phyloP scores from a whole-genome alignment of 2,797 vertebrate genomes.

The Bufotes viridis region DNA sequence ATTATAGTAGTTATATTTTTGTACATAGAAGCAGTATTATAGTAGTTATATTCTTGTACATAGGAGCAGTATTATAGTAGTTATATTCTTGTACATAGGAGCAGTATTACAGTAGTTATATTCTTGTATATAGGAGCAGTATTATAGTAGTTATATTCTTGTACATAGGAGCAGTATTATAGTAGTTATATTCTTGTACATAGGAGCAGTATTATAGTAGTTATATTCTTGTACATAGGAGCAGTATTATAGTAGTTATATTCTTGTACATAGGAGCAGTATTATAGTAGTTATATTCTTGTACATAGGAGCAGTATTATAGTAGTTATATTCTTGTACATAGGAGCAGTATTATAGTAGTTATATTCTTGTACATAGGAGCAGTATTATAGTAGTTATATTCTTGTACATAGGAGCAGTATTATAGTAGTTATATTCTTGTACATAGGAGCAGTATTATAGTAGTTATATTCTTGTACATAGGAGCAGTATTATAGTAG shows the following conservation, averaged over 20 bases:
- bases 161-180: neutral
- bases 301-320: neutral
- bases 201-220: slow-evolving; percentile 8
- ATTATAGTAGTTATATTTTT: slow-evolving; percentile 21
- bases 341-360: neutral
- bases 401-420: neutral
- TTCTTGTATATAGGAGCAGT: too few species aligned
- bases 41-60: slow-evolving; percentile 14
- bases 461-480: neutral
- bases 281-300: neutral
- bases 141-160: too few species aligned
- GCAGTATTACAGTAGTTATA: too few species aligned
- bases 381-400: neutral
- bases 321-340: neutral
- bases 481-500: too few species aligned
- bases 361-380: neutral
- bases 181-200: slow-evolving; percentile 16
- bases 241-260: slow-evolving; percentile 13
- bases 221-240: slow-evolving; percentile 5
- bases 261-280: neutral
- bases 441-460: neutral
- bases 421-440: neutral
- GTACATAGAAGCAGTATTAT: slow-evolving; percentile 8
- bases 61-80: neutral
- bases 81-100: too few species aligned